Conservation (phyloP, 2,113 vertebrate genomes). For the Rhodinocichla rosea region DNA sequence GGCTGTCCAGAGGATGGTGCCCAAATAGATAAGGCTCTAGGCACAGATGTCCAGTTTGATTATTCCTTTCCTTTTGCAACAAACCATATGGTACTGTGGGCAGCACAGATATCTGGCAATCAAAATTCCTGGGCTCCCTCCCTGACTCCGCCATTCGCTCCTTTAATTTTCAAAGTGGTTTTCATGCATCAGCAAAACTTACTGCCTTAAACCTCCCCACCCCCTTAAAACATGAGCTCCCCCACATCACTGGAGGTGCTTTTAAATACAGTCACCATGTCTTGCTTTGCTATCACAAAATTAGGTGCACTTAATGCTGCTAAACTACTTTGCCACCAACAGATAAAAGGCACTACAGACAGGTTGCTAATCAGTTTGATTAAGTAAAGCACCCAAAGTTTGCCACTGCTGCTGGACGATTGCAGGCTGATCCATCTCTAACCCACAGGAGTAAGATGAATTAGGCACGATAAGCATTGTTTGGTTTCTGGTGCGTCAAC, state of each 20-base stretch:
- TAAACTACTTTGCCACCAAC: conserved; percentile 8
- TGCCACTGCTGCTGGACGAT: conserved; percentile 2
- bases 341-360: conserved; percentile 34
- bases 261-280: neutral
- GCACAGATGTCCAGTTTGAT: conserved; percentile 25
- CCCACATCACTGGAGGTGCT: neutral
- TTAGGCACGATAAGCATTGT: conserved; percentile 39
- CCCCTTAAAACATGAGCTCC: neutral
- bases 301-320: conserved; percentile 11
- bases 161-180: neutral
- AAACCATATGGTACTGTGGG: conserved; percentile 15
- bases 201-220: neutral
- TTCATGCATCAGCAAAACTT: conserved; percentile 28
- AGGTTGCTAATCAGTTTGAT: conserved; percentile 46
- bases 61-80: conserved; percentile 34
- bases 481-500: conserved; percentile 54
- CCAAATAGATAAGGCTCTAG: conserved; percentile 25
- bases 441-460: conserved; percentile 15
- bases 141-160: neutral
- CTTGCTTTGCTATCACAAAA: neutral
- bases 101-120: conserved; percentile 43
- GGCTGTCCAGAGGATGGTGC: neutral
- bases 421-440: conserved; percentile 28
- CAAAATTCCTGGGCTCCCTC: conserved; percentile 54
- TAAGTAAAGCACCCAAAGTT: conserved; percentile 35